These are phyloP conservation scores for Strigamia transsilvanica DNA, from an alignment of 2,888 invertebrate genomes.

Conservation along the genomic window DNA sequence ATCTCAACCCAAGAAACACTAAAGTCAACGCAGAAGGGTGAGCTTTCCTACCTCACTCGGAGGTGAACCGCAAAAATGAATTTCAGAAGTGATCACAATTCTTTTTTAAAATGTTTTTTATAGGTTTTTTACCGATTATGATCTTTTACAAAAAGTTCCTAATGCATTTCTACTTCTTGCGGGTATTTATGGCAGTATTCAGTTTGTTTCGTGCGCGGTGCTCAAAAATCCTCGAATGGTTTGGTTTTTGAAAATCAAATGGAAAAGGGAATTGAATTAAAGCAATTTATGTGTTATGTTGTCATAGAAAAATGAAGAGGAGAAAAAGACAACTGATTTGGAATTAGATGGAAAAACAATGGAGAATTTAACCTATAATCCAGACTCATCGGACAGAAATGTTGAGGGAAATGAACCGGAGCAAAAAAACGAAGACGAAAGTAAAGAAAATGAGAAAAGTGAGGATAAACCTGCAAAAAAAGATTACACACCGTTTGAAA, in stretches of 20 bases:
- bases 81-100: neutral
- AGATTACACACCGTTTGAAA: conserved; percentile 58
- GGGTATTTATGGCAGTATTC: conserved; percentile 61
- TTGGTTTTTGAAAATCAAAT: conserved; percentile 5
- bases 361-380: neutral
- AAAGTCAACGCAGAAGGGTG: conserved; percentile 54
- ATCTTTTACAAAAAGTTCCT: conserved; percentile 61
- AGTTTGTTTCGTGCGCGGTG: conserved; percentile 60
- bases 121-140: conserved; percentile 61
- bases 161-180: conserved; percentile 61
- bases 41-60: neutral
- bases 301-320: neutral
- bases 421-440: neutral
- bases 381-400: neutral
- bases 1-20: conserved; percentile 63
- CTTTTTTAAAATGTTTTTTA: neutral
- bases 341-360: neutral
- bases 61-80: no score
- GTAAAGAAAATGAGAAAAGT: neutral
- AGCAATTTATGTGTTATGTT: neutral
- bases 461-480: conserved; percentile 18
- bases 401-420: neutral
- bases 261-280: neutral
- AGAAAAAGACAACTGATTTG: neutral
- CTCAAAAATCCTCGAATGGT: conserved; percentile 56